These are phyloP conservation scores for Hassar affinis DNA, from an alignment of 2,113 vertebrate genomes.

Conservation along the genomic window DNA sequence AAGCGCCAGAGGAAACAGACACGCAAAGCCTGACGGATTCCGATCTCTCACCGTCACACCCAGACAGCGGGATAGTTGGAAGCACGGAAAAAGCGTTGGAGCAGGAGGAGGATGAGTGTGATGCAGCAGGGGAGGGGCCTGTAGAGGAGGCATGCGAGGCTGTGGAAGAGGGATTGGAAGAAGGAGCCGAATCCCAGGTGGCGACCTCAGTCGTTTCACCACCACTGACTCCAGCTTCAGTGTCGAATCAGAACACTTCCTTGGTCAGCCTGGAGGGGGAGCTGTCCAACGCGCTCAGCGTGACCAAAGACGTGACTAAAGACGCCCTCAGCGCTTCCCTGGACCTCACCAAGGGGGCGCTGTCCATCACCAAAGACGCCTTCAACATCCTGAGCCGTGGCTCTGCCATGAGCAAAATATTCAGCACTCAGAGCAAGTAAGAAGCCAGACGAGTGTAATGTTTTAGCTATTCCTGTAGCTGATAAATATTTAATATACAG, in stretches of 20 bases:
- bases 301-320: conserved; percentile 90
- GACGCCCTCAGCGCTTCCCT: conserved; percentile 87
- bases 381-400: conserved; percentile 86
- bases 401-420: conserved; percentile 88
- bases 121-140: conserved; percentile 65
- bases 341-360: conserved; percentile 93
- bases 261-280: conserved; percentile 85
- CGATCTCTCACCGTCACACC: conserved; percentile 72
- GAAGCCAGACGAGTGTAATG: not conserved
- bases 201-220: conserved; percentile 52
- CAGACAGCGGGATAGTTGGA: conserved; percentile 27
- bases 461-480: not conserved
- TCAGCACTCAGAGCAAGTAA: conserved; percentile 80
- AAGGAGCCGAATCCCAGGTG: conserved; percentile 47
- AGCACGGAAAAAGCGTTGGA: not conserved
- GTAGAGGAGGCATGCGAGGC: conserved; percentile 85
- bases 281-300: conserved; percentile 82
- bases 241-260: conserved; percentile 62
- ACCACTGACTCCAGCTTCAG: conserved; percentile 53
- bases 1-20: conserved; percentile 82
- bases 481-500: not conserved
- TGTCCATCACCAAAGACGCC: conserved; percentile 90
- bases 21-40: conserved; percentile 88
- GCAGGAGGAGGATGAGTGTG: not conserved
- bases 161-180: conserved; percentile 71